Evolutionary conservation across 2,113 vertebrate species (phyloP).

Genomic region (Eulemur rufifrons): DNA sequence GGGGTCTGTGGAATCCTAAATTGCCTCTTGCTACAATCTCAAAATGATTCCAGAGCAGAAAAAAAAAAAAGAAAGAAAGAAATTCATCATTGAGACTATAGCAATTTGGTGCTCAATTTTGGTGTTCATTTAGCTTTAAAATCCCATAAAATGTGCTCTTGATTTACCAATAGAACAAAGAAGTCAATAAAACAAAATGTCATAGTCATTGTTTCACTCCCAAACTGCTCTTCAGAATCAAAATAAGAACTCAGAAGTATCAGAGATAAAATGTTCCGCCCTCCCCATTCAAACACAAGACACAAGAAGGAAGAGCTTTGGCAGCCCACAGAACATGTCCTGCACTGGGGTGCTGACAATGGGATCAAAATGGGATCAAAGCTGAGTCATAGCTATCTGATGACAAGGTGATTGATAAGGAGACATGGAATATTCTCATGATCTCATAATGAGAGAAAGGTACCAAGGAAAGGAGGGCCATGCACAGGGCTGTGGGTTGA

Average conservation of each 20-base stretch:
- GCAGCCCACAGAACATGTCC: neutral
- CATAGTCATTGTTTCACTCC: neutral
- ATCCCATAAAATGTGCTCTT: neutral
- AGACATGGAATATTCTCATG: neutral
- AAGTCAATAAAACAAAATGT: constrained; percentile 6
- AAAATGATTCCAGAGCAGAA: constrained; percentile 4
- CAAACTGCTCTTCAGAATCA: neutral
- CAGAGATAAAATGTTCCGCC: neutral
- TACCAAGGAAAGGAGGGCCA: neutral
- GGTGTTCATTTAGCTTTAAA: constrained; percentile 46
- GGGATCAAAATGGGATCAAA: neutral
- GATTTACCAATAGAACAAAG: constrained; percentile 3
- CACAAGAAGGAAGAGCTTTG: neutral
- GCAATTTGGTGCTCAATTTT: constrained; percentile 1
- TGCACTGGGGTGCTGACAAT: neutral
- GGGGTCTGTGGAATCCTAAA: neutral
- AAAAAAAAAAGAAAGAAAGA: neutral
- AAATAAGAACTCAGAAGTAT: neutral
- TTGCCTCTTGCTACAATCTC: neutral
- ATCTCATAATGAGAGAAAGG: neutral
- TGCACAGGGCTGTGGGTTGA: neutral
- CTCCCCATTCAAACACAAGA: neutral
- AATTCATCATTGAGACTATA: neutral
- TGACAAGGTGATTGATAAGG: neutral
- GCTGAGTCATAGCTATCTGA: neutral